Conservation (phyloP, 64 coral and sea anemone species). For the Anthopleura sola region DNA sequence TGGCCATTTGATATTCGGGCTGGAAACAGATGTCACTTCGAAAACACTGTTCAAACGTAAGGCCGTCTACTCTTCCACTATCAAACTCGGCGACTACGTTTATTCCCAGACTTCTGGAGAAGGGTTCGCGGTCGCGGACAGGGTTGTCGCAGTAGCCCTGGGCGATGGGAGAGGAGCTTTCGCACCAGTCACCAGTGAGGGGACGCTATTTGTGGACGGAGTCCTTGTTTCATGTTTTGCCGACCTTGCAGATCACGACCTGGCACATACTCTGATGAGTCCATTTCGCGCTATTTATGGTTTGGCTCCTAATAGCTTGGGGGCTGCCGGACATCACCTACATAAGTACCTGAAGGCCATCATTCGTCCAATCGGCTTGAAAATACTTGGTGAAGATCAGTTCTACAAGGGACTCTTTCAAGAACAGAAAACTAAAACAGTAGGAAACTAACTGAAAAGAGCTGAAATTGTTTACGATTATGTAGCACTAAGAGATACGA, state of each 20-base stretch:
- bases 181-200: constrained; percentile 63
- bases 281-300: constrained; percentile 42
- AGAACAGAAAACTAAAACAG: background rate
- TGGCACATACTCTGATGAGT: constrained; percentile 50
- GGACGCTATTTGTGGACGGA: constrained; percentile 52
- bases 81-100: constrained; percentile 41
- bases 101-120: background rate
- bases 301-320: constrained; percentile 39
- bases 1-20: constrained; percentile 42
- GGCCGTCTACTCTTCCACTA: constrained; percentile 24
- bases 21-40: background rate
- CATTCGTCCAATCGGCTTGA: constrained; percentile 37
- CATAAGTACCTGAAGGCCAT: constrained; percentile 38
- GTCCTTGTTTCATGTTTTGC: constrained; percentile 61
- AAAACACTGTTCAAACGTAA: background rate
- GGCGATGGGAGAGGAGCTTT: constrained; percentile 33
- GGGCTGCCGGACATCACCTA: constrained; percentile 27
- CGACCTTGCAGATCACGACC: constrained; percentile 51
- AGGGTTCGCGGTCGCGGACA: background rate
- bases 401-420: constrained; percentile 35
- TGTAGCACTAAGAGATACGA: background rate
- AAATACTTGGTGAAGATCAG: constrained; percentile 41
- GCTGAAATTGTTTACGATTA: background rate
- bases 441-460: background rate
- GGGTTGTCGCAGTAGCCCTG: constrained; percentile 31